Evolutionary conservation across 2,797 vertebrate species (phyloP), one percentile per base, ranked within the genome.

Genomic region (Galaxias olidus): DNA sequence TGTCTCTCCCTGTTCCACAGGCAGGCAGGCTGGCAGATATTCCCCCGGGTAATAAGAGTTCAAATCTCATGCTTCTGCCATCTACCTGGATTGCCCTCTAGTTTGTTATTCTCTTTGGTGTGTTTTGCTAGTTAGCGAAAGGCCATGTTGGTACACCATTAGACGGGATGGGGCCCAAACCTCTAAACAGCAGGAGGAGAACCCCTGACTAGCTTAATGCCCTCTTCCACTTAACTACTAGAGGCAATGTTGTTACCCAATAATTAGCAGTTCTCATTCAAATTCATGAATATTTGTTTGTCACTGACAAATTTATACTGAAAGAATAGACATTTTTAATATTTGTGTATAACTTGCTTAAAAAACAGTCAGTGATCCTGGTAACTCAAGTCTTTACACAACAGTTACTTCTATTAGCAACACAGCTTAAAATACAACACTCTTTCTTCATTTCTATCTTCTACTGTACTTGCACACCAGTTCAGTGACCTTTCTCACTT

Each of bases 401-500:
- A n/a, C n/a, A n/a, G n/a, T n/a, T n/a, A n/a, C n/a, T n/a, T n/a
- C n/a, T n/a, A n/a, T n/a, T n/a, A n/a, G n/a, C n/a, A n/a, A n/a
- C n/a, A n/a, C n/a, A n/a, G n/a, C n/a, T n/a, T n/a, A n/a, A n/a
- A n/a, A n/a, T n/a, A n/a, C n/a, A n/a, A n/a, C n/a, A n/a, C n/a
- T n/a, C n/a, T n/a, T n/a, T n/a, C n/a, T n/a, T n/a, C n/a, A n/a
- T n/a, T n/a, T n/a, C n/a, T n/a, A n/a, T n/a, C n/a, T n/a, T n/a
- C n/a, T n/a, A n/a, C n/a, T n/a, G 20, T 45, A 20, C 58, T 20
- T 46, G 49, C 47, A 64, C 76, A 47, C 78, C 72, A 77, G n/a
- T n/a, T 78, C 75, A 76, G 69, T 86, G 79, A 76, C 78, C 74
- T 86, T 59, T 87, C 86, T 90, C 90, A 91, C 86, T 93, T 92